phyloP scores from a whole-genome alignment of 2,113 vertebrate species.

The Salvelinus fontinalis region DNA sequence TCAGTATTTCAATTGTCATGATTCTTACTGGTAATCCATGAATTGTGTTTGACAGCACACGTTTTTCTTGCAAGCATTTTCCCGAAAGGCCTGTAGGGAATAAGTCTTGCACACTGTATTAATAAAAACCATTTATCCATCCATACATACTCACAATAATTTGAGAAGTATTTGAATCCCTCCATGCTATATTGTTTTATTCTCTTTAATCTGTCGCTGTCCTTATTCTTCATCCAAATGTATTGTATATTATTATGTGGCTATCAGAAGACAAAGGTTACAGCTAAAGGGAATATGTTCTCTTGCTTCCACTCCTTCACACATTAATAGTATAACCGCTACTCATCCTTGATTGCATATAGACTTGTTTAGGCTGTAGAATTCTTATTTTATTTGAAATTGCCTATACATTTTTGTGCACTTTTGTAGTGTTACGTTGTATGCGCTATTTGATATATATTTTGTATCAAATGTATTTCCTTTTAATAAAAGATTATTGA shows the following conservation, averaged over 20 bases:
- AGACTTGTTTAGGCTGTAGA: neutral
- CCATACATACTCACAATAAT: neutral
- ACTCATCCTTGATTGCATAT: neutral
- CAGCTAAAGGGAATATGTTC: neutral
- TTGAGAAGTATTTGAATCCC: neutral
- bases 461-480: conserved; percentile 43
- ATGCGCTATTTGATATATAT: conserved; percentile 8
- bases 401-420: neutral
- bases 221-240: neutral
- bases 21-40: neutral
- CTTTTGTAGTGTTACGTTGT: conserved; percentile 3
- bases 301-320: neutral
- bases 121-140: neutral
- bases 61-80: conserved; percentile 22
- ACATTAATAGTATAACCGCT: neutral
- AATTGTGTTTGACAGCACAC: no score
- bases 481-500: conserved; percentile 40
- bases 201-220: neutral
- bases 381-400: neutral
- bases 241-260: neutral
- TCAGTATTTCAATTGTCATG: conserved; percentile 8
- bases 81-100: conserved; percentile 19
- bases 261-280: neutral
- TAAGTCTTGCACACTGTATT: neutral
- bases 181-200: neutral